Evolutionary conservation across 2,888 invertebrate genomes (phyloP).

Genomic region (Meganola albula): DNA sequence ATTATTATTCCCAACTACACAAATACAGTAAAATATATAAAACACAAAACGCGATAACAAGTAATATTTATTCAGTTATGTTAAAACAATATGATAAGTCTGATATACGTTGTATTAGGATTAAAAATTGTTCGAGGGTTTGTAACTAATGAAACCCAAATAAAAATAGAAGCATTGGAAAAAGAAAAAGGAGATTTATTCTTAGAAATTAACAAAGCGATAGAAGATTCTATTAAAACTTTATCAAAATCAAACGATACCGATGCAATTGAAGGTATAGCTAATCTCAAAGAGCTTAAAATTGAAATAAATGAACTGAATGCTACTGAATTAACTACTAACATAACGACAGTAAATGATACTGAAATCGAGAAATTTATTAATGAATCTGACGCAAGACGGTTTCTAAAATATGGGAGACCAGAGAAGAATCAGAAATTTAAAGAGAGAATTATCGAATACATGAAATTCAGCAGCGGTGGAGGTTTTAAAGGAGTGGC

Average conservation of each 20-base stretch:
- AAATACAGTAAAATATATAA: too few species aligned
- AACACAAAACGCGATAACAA: too few species aligned
- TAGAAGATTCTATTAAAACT: constrained; percentile 37
- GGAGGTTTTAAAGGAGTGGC: neutral
- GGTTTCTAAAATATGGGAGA: neutral
- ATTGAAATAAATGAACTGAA: constrained; percentile 33
- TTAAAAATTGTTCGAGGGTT: too few species aligned
- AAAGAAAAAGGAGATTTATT: constrained; percentile 34
- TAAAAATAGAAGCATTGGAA: constrained; percentile 32
- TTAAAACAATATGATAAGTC: too few species aligned
- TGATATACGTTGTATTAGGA: too few species aligned
- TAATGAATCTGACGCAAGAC: neutral
- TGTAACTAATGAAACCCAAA: too few species aligned
- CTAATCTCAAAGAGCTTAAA: constrained; percentile 37
- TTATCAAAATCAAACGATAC: constrained; percentile 35
- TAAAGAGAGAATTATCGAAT: neutral
- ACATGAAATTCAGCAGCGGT: neutral
- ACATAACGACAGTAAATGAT: too few species aligned
- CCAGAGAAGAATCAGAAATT: neutral
- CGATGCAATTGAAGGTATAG: constrained; percentile 32
- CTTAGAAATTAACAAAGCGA: constrained; percentile 38
- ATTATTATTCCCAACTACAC: too few species aligned
- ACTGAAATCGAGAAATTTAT: neutral
- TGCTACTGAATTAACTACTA: constrained; percentile 12
- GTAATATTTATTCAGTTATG: too few species aligned